Evolutionary conservation across 35 echinoderm and acorn worm species (phyloP).

Genomic region (Nesometra sesokonis): DNA sequence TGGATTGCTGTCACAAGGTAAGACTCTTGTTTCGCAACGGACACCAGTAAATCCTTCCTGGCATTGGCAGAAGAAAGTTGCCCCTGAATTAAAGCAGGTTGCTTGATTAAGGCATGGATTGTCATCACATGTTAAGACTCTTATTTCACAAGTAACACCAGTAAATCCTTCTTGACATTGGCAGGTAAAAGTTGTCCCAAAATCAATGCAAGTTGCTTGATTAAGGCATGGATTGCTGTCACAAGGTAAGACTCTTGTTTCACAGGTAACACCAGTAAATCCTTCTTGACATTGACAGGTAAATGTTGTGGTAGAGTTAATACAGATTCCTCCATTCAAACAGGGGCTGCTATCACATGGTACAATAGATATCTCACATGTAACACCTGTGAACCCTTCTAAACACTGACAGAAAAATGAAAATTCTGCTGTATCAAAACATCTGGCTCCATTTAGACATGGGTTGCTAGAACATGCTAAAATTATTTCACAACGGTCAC

Average conservation of each 20-base stretch:
- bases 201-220: conserved; percentile 20
- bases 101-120: not conserved
- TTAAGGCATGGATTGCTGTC: conserved; percentile 37
- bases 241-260: conserved; percentile 28
- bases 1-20: conserved; percentile 1
- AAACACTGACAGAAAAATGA: conserved; percentile 23
- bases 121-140: not conserved
- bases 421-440: not conserved
- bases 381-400: conserved; percentile 22
- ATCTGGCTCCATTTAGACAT: conserved; percentile 41
- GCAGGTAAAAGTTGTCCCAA: not conserved
- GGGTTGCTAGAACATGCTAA: conserved; percentile 23
- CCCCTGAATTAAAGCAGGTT: not conserved
- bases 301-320: conserved; percentile 7
- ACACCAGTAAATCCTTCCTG: not conserved
- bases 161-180: not conserved
- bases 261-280: conserved; percentile 21
- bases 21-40: not conserved
- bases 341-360: conserved; percentile 44
- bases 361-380: not conserved
- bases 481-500: not conserved
- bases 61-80: not conserved
- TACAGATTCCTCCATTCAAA: conserved; percentile 39
- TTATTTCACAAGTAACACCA: not conserved
- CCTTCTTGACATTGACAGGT: conserved; percentile 38